Conservation (phyloP, 2,797 vertebrate species). For the Allobates femoralis region DNA sequence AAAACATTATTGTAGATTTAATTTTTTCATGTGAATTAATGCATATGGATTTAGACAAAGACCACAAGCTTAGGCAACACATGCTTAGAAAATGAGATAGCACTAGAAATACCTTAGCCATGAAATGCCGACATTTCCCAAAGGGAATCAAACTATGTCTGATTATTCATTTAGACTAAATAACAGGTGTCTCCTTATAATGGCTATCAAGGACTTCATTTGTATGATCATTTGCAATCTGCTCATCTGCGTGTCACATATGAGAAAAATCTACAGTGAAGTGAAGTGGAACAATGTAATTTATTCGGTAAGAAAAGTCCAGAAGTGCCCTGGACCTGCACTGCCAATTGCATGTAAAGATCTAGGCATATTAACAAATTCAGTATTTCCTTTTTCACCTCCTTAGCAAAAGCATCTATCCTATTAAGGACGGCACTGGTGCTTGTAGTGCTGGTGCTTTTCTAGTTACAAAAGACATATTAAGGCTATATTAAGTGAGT, state of each 20-base stretch:
- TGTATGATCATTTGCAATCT: slow-evolving; percentile 54
- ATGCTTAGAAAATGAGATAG: slow-evolving; percentile 54
- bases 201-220: slow-evolving; percentile 56
- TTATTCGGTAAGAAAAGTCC: slow-evolving; percentile 64
- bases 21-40: slow-evolving; percentile 23
- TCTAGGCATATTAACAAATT: not conserved
- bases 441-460: not conserved
- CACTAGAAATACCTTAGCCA: slow-evolving; percentile 53
- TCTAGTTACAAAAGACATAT: not conserved
- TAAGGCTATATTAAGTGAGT: not conserved
- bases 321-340: slow-evolving; percentile 23
- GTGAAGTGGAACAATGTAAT: slow-evolving; percentile 53
- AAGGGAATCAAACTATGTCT: slow-evolving; percentile 49
- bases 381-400: not conserved
- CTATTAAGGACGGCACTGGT: not conserved
- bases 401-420: not conserved
- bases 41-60: slow-evolving; percentile 32
- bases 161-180: slow-evolving; percentile 58
- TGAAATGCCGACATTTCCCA: slow-evolving; percentile 61
- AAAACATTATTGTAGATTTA: slow-evolving; percentile 13
- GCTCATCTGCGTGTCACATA: slow-evolving; percentile 64
- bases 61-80: slow-evolving; percentile 41
- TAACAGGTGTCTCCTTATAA: slow-evolving; percentile 64
- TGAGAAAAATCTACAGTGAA: slow-evolving; percentile 63
- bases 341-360: not conserved